Evolutionary conservation across 2,797 vertebrate genomes (phyloP).

Genomic region (Mus caroli): DNA sequence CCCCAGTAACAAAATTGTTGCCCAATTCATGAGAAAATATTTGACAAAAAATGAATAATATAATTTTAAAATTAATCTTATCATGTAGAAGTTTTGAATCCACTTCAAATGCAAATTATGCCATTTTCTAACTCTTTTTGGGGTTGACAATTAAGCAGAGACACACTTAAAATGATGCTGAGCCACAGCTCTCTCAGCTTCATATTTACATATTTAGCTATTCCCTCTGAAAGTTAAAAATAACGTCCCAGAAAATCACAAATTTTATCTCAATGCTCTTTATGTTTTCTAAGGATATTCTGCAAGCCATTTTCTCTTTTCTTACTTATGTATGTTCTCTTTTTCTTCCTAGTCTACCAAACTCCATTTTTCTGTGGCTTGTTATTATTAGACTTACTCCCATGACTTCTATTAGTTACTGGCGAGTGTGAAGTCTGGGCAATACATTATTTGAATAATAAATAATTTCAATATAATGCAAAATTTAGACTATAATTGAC

Average conservation of each 20-base stretch:
- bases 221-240: not conserved
- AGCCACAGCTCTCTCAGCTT: not conserved
- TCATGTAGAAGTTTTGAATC: not conserved
- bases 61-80: not conserved
- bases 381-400: not conserved
- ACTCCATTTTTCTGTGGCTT: not conserved
- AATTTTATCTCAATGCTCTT: not conserved
- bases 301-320: not conserved
- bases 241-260: not conserved
- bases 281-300: not conserved
- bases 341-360: not conserved
- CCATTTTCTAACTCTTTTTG: not conserved
- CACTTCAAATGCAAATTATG: not conserved
- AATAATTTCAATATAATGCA: not conserved
- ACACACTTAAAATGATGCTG: not conserved
- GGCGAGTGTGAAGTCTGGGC: not conserved
- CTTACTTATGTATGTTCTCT: not conserved
- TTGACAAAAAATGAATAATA: not conserved
- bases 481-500: not conserved
- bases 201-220: not conserved
- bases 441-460: not conserved
- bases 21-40: not conserved
- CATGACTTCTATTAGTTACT: not conserved
- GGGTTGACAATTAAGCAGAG: not conserved
- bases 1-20: not conserved